Evolutionary conservation across 2,113 vertebrate species (phyloP), one percentile per base, ranked within the genome.

Genomic region (Gopherus flavomarginatus): DNA sequence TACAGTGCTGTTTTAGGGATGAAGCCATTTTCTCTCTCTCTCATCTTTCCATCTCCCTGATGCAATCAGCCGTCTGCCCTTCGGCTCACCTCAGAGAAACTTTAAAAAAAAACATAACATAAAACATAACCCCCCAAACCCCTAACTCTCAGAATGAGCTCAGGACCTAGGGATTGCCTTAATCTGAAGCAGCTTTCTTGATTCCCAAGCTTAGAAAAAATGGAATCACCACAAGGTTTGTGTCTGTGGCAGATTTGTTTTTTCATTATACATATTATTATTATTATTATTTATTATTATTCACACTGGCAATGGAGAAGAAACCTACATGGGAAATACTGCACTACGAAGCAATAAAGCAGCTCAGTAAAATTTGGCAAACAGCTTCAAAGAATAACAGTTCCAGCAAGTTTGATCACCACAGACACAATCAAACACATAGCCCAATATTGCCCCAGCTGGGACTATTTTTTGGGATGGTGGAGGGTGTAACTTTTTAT

Each of bases 1-100:
- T 89, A 94, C 75, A 90, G 82, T 97, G 98, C 98, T 98, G 97
- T 98, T 97, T 98, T 98, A 98, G 98, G 98, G 98, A 92, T 96
- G 95, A 62, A 95, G 98, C 98, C 97, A 90, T 96, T 50, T 49
- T 98, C 95, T 97, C 96, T 93, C 89, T 94, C 85, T 95, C 98
- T 98, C 91, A 35, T 98, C 97, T 98, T 95, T 91, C 90, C 86
- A 86, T 90, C 96, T 97, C 94, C 97, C 97, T 97, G 95, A 98
- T 97, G 96, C 91, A 98, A 97, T 97, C 93, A 94, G 97, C 84
- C 52, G 22, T 54, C 96, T 98, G 97, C 94, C 98, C 97, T 97
- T 85, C 93, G 94, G 94, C 96, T 98, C 97, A 98, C 97, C 98
- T 97, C 96, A 62, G 83, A 92, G 92, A 78, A 95, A 38, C 82